Evolutionary conservation across 2,888 invertebrate species (phyloP), one percentile per base, ranked within the genome.

Genomic region (Helicoverpa assulta): DNA sequence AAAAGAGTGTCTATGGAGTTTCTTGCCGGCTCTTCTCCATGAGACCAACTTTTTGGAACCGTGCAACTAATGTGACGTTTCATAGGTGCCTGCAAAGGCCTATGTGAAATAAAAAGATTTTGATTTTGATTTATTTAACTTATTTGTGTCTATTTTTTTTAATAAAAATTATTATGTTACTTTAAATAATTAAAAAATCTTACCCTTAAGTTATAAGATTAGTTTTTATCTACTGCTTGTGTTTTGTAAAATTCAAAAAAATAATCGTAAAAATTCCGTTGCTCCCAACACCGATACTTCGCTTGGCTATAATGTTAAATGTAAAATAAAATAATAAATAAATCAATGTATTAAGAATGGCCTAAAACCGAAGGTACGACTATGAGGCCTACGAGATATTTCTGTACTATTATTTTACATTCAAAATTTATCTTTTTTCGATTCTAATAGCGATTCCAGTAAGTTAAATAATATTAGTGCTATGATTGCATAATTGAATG

Each of bases 401-500:
- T 87, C 81, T 79, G 85, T 86, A 74, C 77, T 83, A 73, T 90
- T 88, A 71, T 85, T 87, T 86, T 85, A 65, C 78, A 83, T 82
- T 83, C 68, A 76, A 70, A 78, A 70, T 76, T 88, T 88, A 87
- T 85, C 85, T 85, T 88, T 85, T 78, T 93, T 86, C 88, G 91
- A 94, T 92, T 92, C 87, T 94, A 92, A 92, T 94, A 94, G 91
- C 85, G 84, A 90, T 92, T 92, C 90, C 85, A 89, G 94, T 92
- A 94, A 93, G 91, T 94, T 94, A 92, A 83, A 83, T 88, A 86
- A 86, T 86, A 89, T 93, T 94, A 95, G 94, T 92, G 94, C 93
- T 95, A 93, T 94, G 90, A 93, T 94, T 94, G 93, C 93, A 94
- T 94, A 94, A 94, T 91, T 95, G 93, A 94, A 95, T 94, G 94